Base-by-base conservation (phyloP, 1,140 invertebrate species). In the Capitella teleta region DNA sequence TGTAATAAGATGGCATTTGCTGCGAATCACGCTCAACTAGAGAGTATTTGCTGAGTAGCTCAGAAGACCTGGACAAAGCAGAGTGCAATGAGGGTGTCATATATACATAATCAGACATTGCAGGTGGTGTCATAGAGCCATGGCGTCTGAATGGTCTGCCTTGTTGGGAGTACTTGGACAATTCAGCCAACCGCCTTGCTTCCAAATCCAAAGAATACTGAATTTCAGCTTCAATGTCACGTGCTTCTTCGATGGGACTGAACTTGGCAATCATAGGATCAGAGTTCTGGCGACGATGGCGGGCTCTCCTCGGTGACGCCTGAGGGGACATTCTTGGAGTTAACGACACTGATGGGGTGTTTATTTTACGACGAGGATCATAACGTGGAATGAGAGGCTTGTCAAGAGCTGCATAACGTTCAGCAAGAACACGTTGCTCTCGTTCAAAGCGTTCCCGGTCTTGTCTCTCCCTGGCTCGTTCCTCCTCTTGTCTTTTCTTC, bases 231-330 rank as follows among this genome's bases (percentile, higher is more conserved):
- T 47, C 45, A 55, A 75, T 67, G 53, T 75, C 71, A 57, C 72
- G 70, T 55, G 75, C 74, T 51, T 78, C 77, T 59, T 76, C 74
- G 30, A 78, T 76, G 24, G 77, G 76, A 18, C 76, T 77, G 59
- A 78, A 77, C 47, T 68, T 68, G 2, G 67, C 62, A 28, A 71
- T 60, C 61, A 69, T 66, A 2, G 67, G 66, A 54, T 71, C 68
- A 10, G 66, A 67, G 5, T 67, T 64, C 51, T 72, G 67, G 8
- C 66, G 55, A 28, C 62, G 66, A 49, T 66, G 66, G 25, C 76
- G 45, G 23, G 61, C 57, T 36, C 67, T 57, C 28, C 67, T 53
- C 16, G 64, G 66, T 16, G 64, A 61, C 32, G 64, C 61, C 52
- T 70, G 68, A 5, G 70, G 66, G n/a, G n/a, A n/a, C n/a, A n/a